Base-by-base conservation (phyloP, 2,113 vertebrate genomes). In the Rissa tridactyla region DNA sequence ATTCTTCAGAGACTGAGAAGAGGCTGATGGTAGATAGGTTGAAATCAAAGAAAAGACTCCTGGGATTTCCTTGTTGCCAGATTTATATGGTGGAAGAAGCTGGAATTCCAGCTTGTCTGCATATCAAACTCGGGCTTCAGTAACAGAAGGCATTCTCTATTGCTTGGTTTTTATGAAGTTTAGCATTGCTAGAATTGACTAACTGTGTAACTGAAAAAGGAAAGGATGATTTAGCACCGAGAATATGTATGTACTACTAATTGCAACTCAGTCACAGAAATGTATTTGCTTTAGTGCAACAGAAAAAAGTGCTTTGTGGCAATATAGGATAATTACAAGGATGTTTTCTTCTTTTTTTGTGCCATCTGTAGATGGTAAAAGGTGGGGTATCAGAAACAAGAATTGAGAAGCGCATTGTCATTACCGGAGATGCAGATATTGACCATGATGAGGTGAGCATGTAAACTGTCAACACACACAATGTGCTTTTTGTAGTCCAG, bases 391-490 rank as follows among this genome's bases (percentile, higher is more conserved):
- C 99, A 23, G 99, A 99, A 98, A 99, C 99, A 23, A 99, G 99
- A 98, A 99, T 99, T 95, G 99, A 99, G 96, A 99, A 99, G 84
- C 99, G 99, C 82, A 99, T 99, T 82, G 99, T 99, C 92, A 99
- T 99, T 90, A 99, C 99, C 11, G 99, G 99, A 70, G 99, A 99
- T 98, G 98, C 99, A 29, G 99, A 99, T 97, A 99, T 99, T 92
- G 99, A 99, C 97, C 99, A 99, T 22, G 99, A 99, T 90, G 98
- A 99, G 99, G 99, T 99, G 95, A 98, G 97, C 97, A 15, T 49
- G 36, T 27, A 58, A 77, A 16, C 13, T 46, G 6, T 72, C 68
- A 81, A 16, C 7, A 16, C 3, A 38, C 60, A 30, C 2, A 36
- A 0, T 25, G 15, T 62, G 52, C 0, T 23, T 22, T 47, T 36